Conservation (phyloP, 1,140 invertebrate species). For the Drosophila baimaii region DNA sequence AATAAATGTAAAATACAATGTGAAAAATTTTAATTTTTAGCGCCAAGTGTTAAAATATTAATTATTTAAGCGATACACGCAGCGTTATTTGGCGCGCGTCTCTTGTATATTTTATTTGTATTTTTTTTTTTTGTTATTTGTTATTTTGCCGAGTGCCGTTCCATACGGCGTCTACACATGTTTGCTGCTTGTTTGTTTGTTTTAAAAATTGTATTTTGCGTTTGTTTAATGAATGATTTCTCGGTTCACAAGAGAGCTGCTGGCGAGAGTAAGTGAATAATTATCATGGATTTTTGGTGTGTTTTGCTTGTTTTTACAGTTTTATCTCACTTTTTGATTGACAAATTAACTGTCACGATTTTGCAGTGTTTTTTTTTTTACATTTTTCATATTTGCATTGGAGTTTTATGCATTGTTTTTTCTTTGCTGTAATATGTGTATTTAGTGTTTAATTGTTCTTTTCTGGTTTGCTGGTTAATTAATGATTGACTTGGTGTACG, state of each 20-base stretch:
- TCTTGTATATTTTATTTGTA: slow-evolving; percentile 80
- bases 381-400: slow-evolving; percentile 42
- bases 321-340: slow-evolving; percentile 50
- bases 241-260: slow-evolving; percentile 40
- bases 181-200: slow-evolving; percentile 77
- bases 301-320: slow-evolving; percentile 21
- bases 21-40: slow-evolving; percentile 67
- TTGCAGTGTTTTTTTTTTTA: slow-evolving; percentile 27
- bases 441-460: slow-evolving; percentile 64
- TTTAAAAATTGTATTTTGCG: slow-evolving; percentile 63
- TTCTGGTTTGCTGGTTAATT: slow-evolving; percentile 54
- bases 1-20: slow-evolving; percentile 79
- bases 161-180: slow-evolving; percentile 63
- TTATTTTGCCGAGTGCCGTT: slow-evolving; percentile 55
- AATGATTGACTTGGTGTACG: slow-evolving; percentile 30
- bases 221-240: slow-evolving; percentile 76
- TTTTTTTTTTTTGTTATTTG: slow-evolving; percentile 61
- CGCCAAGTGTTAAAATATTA: slow-evolving; percentile 79
- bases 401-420: slow-evolving; percentile 37
- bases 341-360: slow-evolving; percentile 75
- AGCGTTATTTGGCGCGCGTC: slow-evolving; percentile 71
- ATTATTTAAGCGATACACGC: slow-evolving; percentile 83
- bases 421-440: slow-evolving; percentile 31
- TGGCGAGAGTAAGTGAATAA: slow-evolving; percentile 71
- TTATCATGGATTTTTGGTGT: slow-evolving; percentile 64